Evolutionary conservation across 2,888 invertebrate species (phyloP).

Genomic region (Abrostola tripartita): DNA sequence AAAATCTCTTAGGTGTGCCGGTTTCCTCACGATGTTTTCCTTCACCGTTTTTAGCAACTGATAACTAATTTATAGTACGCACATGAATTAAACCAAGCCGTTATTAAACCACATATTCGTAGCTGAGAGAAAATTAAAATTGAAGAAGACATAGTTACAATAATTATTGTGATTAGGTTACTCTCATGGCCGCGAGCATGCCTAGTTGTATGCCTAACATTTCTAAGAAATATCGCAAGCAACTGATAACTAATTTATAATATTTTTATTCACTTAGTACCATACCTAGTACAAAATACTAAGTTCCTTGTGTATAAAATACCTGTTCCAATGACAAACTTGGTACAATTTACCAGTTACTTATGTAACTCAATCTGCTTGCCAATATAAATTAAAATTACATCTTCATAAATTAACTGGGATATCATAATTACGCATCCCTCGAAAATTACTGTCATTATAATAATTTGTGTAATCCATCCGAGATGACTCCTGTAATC

Average conservation of each 20-base stretch:
- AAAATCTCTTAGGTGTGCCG: too few species aligned
- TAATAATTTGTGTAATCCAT: slow-evolving; percentile 45
- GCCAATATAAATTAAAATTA: slow-evolving; percentile 21
- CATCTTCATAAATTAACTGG: slow-evolving; percentile 8
- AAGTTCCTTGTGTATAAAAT: too few species aligned
- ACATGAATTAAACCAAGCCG: too few species aligned
- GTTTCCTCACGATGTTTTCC: too few species aligned
- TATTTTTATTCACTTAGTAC: too few species aligned
- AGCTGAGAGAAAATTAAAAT: neutral
- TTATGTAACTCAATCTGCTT: neutral
- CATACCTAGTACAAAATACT: too few species aligned
- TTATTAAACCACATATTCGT: neutral
- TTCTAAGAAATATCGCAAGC: slow-evolving; percentile 38
- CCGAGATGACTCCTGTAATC: slow-evolving; percentile 22
- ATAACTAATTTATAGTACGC: too few species aligned
- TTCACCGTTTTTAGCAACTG: too few species aligned
- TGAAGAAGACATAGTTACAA: slow-evolving; percentile 30
- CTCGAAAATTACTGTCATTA: slow-evolving; percentile 43
- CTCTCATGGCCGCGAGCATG: slow-evolving; percentile 1
- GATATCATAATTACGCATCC: slow-evolving; percentile 28
- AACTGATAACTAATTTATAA: too few species aligned
- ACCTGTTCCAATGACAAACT: too few species aligned
- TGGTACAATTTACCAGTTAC: too few species aligned
- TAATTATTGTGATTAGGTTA: slow-evolving; percentile 32
- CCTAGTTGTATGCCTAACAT: slow-evolving; percentile 16